Conservation (phyloP, 2,113 vertebrate species). For the Nipponia nippon region DNA sequence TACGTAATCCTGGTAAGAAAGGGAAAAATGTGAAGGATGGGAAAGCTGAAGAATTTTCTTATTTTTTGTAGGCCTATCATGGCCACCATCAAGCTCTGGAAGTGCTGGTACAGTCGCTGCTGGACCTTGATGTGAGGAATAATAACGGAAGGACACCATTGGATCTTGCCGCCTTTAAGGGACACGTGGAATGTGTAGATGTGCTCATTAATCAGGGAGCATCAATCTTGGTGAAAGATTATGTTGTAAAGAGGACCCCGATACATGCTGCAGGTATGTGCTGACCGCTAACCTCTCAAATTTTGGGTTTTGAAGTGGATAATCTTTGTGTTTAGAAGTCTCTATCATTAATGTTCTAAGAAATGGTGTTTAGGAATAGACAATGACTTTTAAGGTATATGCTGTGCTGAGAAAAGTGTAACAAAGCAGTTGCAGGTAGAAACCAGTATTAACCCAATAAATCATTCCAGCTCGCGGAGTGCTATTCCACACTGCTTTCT, state of each 20-base stretch:
- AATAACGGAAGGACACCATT: slow-evolving; percentile 91
- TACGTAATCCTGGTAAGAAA: neutral
- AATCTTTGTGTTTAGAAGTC: neutral
- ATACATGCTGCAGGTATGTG: slow-evolving; percentile 92
- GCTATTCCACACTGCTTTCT: neutral
- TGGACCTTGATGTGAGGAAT: slow-evolving; percentile 96
- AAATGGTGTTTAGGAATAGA: neutral
- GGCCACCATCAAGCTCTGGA: slow-evolving; percentile 96
- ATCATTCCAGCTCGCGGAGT: rapidly evolving
- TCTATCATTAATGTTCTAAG: neutral
- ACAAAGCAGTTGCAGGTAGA: neutral
- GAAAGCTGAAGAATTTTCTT: neutral
- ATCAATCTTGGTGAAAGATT: slow-evolving; percentile 95
- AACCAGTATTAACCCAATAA: neutral
- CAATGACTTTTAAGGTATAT: neutral
- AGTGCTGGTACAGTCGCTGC: slow-evolving; percentile 93
- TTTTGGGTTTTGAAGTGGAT: neutral
- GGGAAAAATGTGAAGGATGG: neutral
- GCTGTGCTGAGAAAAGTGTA: neutral
- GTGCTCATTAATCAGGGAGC: slow-evolving; percentile 98
- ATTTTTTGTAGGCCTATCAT: slow-evolving; percentile 86
- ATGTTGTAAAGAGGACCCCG: slow-evolving; percentile 90
- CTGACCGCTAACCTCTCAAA: neutral
- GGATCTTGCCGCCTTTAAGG: slow-evolving; percentile 94
- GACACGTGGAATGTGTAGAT: slow-evolving; percentile 95